A percentile compares a stretch with the other conserved stretches of the same genome.
These are phyloP conservation scores for Balanococcus diminutus DNA, from an alignment of 2,888 invertebrate species.

Conservation along the genomic window DNA sequence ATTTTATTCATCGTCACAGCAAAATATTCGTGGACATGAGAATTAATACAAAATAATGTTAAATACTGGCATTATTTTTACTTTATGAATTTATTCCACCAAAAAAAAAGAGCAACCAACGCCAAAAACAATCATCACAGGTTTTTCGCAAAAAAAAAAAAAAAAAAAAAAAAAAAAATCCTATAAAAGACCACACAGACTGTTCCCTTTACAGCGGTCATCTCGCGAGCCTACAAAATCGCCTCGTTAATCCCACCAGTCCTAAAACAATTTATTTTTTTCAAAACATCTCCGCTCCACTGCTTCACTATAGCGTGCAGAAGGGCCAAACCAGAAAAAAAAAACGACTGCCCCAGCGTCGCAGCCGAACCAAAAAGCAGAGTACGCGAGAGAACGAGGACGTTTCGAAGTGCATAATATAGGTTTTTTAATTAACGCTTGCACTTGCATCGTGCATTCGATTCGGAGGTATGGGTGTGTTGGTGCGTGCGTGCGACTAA, in stretches of 20 bases:
- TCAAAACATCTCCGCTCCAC: neutral
- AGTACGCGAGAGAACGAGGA: neutral
- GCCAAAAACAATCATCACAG: no score
- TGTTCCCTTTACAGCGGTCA: neutral
- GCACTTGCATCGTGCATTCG: neutral
- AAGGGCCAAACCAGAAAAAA: neutral
- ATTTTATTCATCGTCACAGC: no score
- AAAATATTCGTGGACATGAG: no score
- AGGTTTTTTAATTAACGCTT: constrained; percentile 11
- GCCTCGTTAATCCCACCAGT: neutral
- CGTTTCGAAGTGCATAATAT: neutral
- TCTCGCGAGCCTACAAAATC: neutral
- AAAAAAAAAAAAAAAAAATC: no score
- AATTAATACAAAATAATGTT: no score
- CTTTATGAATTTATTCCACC: no score
- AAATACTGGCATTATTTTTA: no score
- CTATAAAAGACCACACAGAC: neutral
- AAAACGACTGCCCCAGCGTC: neutral
- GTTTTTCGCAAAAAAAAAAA: no score
- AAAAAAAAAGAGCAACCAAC: no score
- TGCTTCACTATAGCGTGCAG: neutral
- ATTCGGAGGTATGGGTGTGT: neutral
- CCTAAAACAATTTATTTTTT: neutral
- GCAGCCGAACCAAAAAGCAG: neutral
- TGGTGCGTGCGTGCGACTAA: neutral